Evolutionary conservation across 2,113 vertebrate species (phyloP).

Genomic region (Pterophyllum scalare): DNA sequence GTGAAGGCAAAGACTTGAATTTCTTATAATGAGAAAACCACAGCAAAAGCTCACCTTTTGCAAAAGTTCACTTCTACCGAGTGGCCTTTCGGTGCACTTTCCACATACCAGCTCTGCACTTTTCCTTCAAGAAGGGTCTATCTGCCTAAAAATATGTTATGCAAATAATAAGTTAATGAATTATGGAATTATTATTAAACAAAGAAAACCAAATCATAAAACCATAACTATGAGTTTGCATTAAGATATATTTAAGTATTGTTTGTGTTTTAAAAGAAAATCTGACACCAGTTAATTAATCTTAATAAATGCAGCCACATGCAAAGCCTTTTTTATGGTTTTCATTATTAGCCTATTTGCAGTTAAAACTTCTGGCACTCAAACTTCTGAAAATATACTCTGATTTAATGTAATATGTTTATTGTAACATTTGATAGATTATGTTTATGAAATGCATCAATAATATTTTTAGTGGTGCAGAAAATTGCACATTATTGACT

Average conservation of each 20-base stretch:
- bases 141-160: neutral
- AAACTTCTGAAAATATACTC: neutral
- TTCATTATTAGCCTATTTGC: neutral
- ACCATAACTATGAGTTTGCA: neutral
- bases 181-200: neutral
- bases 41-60: slow-evolving; percentile 38
- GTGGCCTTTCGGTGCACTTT: slow-evolving; percentile 35
- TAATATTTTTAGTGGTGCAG: neutral
- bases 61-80: slow-evolving; percentile 55
- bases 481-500: neutral
- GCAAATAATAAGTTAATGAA: neutral
- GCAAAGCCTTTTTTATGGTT: neutral
- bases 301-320: neutral
- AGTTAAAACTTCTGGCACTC: neutral
- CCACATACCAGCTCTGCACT: slow-evolving; percentile 13
- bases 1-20: slow-evolving; percentile 54
- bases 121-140: neutral
- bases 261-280: slow-evolving; percentile 1
- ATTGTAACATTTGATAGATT: neutral
- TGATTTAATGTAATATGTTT: neutral
- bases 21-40: slow-evolving; percentile 75
- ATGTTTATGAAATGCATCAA: neutral
- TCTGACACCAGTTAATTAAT: neutral
- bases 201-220: neutral
- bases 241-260: neutral